Evolutionary conservation across 2,113 vertebrate species (phyloP), one percentile per base, ranked within the genome.

Genomic region (Otocyon megalotis): DNA sequence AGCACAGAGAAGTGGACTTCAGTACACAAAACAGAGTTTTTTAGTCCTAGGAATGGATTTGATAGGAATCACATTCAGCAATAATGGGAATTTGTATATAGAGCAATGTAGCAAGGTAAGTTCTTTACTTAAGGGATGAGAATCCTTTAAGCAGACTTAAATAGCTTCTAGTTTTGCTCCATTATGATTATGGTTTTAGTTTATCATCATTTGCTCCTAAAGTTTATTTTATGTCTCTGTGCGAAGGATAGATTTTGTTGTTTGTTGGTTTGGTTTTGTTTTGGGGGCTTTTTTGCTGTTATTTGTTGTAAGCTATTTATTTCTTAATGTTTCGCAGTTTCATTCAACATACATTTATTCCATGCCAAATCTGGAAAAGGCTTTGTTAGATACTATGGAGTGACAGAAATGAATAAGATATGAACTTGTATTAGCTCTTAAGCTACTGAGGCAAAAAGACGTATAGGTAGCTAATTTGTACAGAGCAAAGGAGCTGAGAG

Each of bases 31-130:
- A 92, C n/a, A 96, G 92, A 93, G 93, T 56, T 96, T 95, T 95
- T 98, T 91, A 92, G 89, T 96, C 11, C 79, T 13, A 90, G 96
- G 97, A 98, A 97, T 97, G 97, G 90, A 98, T 97, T 97, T 98
- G 95, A 88, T 89, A 96, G 85, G 94, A 98, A 98, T 98, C 96
- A 97, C 93, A 96, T 98, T 98, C 95, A 85, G 71, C 67, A 97
- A 90, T 97, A 97, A 97, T 96, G 88, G 54, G 93, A 98, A 98
- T 98, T 98, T 98, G 92, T 93, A 96, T 98, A 94, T 81, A 67
- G 92, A 98, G 97, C 95, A 94, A 37, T 2, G 11, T 13, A 98
- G 96, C 0, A 16, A 97, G 43, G 86, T 97, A 97, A 98, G 96
- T 97, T 97, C 35, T 98, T 98, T 74, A 90, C 93, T 98, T 97